Percentiles rank a stretch among this genome's conserved stretches.
phyloP scores from a whole-genome alignment of 2,113 vertebrate genomes.

The Pseudolaguvia tuberculata region DNA sequence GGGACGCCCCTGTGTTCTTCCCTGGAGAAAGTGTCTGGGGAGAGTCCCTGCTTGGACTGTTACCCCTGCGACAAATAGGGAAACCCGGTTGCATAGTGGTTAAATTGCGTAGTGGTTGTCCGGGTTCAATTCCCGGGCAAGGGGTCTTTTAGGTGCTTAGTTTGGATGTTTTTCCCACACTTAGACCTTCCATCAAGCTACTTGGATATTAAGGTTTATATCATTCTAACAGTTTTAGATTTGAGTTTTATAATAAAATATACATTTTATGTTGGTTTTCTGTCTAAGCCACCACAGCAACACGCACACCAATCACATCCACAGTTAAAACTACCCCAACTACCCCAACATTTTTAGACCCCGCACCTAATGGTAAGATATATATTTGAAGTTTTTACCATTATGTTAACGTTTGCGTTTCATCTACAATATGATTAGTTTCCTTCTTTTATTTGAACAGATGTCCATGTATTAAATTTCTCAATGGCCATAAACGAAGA shows the following conservation, averaged over 20 bases:
- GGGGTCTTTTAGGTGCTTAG: too few species aligned
- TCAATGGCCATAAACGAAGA: conserved; percentile 21
- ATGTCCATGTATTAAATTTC: conserved; percentile 1
- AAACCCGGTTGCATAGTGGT: too few species aligned
- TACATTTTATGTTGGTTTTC: not conserved
- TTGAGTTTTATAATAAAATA: not conserved
- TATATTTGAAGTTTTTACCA: not conserved
- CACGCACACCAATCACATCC: not conserved
- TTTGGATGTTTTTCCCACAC: too few species aligned
- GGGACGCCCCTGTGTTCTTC: too few species aligned
- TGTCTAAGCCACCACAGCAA: not conserved
- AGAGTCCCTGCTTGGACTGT: too few species aligned
- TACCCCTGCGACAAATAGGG: too few species aligned
- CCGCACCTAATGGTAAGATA: not conserved
- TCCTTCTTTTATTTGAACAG: not conserved
- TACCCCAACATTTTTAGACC: not conserved
- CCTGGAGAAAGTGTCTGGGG: too few species aligned
- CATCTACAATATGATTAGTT: not conserved
- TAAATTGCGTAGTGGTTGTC: too few species aligned
- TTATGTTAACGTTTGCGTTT: not conserved
- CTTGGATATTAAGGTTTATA: not conserved
- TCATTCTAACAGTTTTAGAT: not conserved
- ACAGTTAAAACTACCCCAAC: too few species aligned
- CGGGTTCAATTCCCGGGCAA: too few species aligned
- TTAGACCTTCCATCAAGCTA: too few species aligned